Percentiles rank a stretch among this genome's conserved stretches.
Conservation (phyloP, 2,888 invertebrate species). For the Tolmerus cingulatus region DNA sequence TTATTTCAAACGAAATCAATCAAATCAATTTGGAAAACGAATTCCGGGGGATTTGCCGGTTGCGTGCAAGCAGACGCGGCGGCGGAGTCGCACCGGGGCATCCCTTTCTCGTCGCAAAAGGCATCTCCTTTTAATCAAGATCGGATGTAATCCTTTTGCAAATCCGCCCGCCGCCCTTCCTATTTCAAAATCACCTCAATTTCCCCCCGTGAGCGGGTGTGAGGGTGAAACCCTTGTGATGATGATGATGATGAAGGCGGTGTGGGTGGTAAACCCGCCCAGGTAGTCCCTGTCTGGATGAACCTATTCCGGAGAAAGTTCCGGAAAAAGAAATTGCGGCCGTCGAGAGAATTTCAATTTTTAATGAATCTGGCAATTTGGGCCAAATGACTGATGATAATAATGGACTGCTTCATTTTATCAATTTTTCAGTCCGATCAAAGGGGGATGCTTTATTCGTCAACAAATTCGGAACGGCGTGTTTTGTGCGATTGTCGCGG, state of each 20-base stretch:
- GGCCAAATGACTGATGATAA: background rate
- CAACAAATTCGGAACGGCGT: background rate
- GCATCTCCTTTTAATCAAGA: background rate
- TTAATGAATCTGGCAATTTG: constrained; percentile 19
- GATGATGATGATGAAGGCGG: background rate
- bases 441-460: constrained; percentile 4
- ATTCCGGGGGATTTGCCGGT: constrained; percentile 10
- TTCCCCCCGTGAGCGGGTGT: background rate
- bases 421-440: constrained; percentile 18
- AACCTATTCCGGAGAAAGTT: background rate
- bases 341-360: background rate
- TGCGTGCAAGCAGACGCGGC: background rate
- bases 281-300: background rate
- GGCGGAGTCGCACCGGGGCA: background rate
- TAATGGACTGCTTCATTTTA: constrained; percentile 12
- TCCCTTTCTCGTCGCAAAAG: background rate
- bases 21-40: constrained; percentile 27
- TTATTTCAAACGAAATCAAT: constrained; percentile 42
- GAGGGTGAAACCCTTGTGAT: background rate
- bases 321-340: background rate
- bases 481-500: background rate
- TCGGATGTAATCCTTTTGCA: background rate
- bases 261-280: background rate
- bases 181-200: background rate
- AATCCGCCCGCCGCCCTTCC: background rate